Evolutionary conservation across 2,888 invertebrate genomes (phyloP), one percentile per base, ranked within the genome.

Genomic region (Stenolophus ochropezus): DNA sequence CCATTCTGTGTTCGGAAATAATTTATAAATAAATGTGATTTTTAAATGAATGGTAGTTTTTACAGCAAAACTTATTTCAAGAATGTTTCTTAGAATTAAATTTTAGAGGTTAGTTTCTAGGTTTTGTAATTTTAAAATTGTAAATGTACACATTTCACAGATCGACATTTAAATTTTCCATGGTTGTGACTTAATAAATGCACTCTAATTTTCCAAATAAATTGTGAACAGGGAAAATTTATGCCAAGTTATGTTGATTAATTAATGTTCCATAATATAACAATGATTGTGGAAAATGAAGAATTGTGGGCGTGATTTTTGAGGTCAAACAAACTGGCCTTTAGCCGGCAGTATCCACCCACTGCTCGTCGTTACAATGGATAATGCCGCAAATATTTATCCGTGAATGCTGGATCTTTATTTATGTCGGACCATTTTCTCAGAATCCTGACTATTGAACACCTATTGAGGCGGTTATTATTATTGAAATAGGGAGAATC

Each of bases 351-450:
- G 18, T 53, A 20, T 53, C 20, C 53, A 53, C 53, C 53, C 53
- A 53, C 53, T 20, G 53, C 56, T 5, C 21, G 20, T 4, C 16
- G 20, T 21, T 8, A 21, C 56, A 56, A 56, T 21, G 56, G 21
- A 56, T 56, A 56, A 21, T 56, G 21, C 56, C 56, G 53, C 11
- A 21, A 56, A 56, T 56, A 56, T 21, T 56, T 21, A 56, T 56
- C 21, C 18, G 56, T 21, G 56, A 56, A 56, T 56, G 18, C 20
- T 11, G 11, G 21, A 56, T 18, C 11, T 56, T 56, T 56, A 56
- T 56, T 56, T 56, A 56, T 56, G 56, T 6, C 56, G 8, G 56
- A 21, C 20, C 8, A 42, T 42, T 42, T 42, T 42, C 33, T 6
- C 6, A 42, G 33, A 42, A 42, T 42, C 33, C 4, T 42, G 6